Conservation (phyloP, 2,888 invertebrate genomes). For the Parapristionchus giblindavisi region DNA sequence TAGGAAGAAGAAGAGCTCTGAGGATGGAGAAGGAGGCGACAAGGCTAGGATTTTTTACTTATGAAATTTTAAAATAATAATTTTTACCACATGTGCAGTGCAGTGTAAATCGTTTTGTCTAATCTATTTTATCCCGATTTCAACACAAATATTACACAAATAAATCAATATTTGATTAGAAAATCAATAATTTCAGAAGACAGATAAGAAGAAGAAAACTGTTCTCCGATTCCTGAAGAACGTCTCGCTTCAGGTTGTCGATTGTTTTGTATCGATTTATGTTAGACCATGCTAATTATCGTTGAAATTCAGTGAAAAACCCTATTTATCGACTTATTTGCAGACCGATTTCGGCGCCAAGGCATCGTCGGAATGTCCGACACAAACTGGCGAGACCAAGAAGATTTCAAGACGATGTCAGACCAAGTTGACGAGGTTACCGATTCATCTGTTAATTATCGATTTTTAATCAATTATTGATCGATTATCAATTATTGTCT, state of each 20-base stretch:
- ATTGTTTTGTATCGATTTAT: not conserved
- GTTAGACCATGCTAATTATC: not conserved
- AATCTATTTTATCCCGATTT: too few relatives aligned
- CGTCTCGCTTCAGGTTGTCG: not conserved
- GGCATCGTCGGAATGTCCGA: not conserved
- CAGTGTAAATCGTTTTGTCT: too few relatives aligned
- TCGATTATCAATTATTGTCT: too few relatives aligned
- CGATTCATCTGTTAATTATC: not conserved
- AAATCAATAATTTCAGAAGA: not conserved
- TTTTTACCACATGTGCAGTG: too few relatives aligned
- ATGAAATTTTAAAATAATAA: too few relatives aligned
- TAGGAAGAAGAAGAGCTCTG: slow-evolving; percentile 8
- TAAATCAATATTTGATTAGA: not conserved
- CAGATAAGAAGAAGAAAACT: not conserved
- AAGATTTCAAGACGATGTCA: slow-evolving; percentile 12
- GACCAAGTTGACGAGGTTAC: slow-evolving; percentile 23
- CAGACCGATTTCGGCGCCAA: slow-evolving; percentile 9
- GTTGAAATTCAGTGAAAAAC: not conserved
- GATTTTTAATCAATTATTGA: not conserved
- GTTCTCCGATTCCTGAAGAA: slow-evolving; percentile 31
- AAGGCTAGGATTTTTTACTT: too few relatives aligned
- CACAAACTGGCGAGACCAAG: slow-evolving; percentile 11
- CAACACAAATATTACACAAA: too few relatives aligned
- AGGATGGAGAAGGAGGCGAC: not conserved
- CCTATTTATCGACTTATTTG: not conserved